Evolutionary conservation across 2,113 vertebrate species (phyloP).

Genomic region (Neodon shergylaensis): DNA sequence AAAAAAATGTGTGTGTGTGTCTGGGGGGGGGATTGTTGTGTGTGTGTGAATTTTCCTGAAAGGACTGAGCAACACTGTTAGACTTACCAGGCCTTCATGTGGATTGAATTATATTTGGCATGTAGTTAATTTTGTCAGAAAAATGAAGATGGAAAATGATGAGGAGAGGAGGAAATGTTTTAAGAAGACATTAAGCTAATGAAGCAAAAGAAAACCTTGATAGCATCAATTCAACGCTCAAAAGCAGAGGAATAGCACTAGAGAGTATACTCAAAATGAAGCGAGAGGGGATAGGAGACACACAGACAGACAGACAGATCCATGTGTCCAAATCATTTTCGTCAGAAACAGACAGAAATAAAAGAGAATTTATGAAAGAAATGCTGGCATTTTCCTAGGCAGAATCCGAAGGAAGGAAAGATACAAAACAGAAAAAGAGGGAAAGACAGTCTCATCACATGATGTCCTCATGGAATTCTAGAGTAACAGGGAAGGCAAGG

Average conservation of each 20-base stretch:
- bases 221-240: background rate
- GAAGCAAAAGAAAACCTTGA: background rate
- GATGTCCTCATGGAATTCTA: background rate
- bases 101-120: background rate
- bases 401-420: no score
- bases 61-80: background rate
- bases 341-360: background rate
- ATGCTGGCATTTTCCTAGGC: background rate
- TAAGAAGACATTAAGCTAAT: background rate
- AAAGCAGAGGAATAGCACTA: background rate
- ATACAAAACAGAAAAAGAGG: background rate
- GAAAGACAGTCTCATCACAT: background rate
- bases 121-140: background rate
- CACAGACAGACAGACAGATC: background rate
- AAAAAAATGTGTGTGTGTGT: background rate
- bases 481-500: background rate
- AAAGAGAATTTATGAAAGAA: background rate
- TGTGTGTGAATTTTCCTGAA: background rate
- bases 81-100: background rate
- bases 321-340: background rate
- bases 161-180: background rate
- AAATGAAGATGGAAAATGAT: background rate
- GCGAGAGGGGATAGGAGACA: background rate
- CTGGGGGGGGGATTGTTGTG: background rate
- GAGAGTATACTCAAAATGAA: background rate